Evolutionary conservation across 2,888 invertebrate genomes (phyloP).

Genomic region (Eutolmus rufibarbis): DNA sequence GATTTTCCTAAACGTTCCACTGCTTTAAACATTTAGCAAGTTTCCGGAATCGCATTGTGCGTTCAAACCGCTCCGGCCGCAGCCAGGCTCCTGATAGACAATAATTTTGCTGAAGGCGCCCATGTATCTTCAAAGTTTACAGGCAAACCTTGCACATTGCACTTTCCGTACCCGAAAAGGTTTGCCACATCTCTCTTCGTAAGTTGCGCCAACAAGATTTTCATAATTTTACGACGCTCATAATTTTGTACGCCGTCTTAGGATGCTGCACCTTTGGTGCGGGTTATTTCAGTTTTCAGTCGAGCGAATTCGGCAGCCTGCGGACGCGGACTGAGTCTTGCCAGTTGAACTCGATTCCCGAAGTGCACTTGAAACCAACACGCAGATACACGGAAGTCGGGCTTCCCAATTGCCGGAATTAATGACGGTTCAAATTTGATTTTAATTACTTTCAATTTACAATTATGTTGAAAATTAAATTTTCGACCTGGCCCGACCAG

Average conservation of each 20-base stretch:
- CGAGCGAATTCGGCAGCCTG: background rate
- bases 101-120: background rate
- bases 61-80: background rate
- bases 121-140: background rate
- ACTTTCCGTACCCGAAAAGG: background rate
- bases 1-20: background rate
- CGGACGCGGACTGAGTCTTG: background rate
- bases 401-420: background rate
- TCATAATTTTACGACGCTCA: background rate
- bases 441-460: slow-evolving; percentile 13
- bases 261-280: background rate
- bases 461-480: background rate
- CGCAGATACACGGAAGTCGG: background rate
- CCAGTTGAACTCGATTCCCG: background rate
- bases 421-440: slow-evolving; percentile 13
- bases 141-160: background rate
- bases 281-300: background rate
- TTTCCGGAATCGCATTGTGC: background rate
- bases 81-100: background rate
- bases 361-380: background rate
- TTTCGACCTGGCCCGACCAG: background rate
- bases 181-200: background rate
- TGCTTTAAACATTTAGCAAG: background rate
- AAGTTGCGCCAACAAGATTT: background rate
- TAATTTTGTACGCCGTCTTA: background rate